Conservation (phyloP, 1,140 invertebrate genomes). For the Lordiphosa mommai region DNA sequence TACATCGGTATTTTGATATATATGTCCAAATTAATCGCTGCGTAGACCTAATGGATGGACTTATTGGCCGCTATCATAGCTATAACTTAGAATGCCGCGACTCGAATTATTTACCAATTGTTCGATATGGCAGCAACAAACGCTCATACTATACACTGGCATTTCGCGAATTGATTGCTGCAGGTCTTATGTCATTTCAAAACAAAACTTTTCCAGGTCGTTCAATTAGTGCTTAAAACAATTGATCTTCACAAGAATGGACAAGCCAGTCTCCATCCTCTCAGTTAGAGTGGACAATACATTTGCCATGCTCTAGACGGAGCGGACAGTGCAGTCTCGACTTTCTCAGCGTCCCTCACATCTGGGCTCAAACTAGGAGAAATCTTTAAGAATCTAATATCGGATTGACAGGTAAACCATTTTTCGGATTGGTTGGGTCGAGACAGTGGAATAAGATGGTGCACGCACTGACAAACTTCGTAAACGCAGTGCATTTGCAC, state of each 20-base stretch:
- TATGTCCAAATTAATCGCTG: conserved; percentile 24
- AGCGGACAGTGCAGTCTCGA: too few relatives aligned
- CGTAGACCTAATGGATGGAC: conserved; percentile 63
- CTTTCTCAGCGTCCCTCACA: too few relatives aligned
- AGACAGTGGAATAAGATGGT: conserved; percentile 7
- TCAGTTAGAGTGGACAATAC: too few relatives aligned
- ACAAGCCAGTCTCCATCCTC: conserved; percentile 11
- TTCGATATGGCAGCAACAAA: too few relatives aligned
- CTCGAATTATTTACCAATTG: too few relatives aligned
- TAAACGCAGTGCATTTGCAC: too few relatives aligned
- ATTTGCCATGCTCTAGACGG: not conserved
- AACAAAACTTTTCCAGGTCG: not conserved
- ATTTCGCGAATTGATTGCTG: not conserved
- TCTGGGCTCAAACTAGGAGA: too few relatives aligned
- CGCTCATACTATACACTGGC: too few relatives aligned
- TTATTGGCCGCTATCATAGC: conserved; percentile 79
- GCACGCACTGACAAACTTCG: conserved; percentile 12
- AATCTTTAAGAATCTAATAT: not conserved
- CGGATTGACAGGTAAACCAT: conserved; percentile 1
- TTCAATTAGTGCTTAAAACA: too few relatives aligned
- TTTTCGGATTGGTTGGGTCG: conserved; percentile 8
- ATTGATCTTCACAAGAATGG: too few relatives aligned
- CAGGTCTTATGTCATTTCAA: not conserved
- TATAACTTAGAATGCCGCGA: conserved; percentile 79
- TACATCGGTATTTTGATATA: conserved; percentile 25